phyloP scores from a whole-genome alignment of 2,113 vertebrate genomes.

The Semnornis frantzii region DNA sequence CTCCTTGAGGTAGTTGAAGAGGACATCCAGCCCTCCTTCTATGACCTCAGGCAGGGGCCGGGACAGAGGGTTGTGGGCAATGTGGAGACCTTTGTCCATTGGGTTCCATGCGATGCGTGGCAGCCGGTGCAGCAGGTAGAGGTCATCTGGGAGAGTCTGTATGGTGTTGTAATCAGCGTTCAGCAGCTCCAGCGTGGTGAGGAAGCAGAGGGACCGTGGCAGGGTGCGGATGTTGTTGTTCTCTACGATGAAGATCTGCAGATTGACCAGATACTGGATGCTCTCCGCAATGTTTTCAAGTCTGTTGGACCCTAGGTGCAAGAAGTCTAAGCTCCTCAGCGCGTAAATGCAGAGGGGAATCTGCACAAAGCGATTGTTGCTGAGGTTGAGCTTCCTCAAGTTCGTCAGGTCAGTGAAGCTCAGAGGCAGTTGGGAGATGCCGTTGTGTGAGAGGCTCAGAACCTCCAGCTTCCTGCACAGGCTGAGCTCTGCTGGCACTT shows the following conservation, averaged over 20 bases:
- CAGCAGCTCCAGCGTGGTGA: constrained; percentile 86
- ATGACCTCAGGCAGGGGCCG: constrained; percentile 88
- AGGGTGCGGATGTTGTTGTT: constrained; percentile 86
- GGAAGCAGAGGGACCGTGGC: constrained; percentile 85
- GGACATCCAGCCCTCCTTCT: constrained; percentile 84
- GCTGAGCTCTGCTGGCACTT: constrained; percentile 89
- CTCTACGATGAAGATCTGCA: constrained; percentile 92
- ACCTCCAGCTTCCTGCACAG: constrained; percentile 87
- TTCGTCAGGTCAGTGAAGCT: constrained; percentile 79
- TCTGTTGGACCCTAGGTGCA: constrained; percentile 90
- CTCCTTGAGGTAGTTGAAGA: constrained; percentile 89
- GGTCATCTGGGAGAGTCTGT: constrained; percentile 85
- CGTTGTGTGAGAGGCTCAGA: constrained; percentile 91
- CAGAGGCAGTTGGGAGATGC: constrained; percentile 83
- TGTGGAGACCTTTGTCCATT: constrained; percentile 92
- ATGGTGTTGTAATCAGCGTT: constrained; percentile 90
- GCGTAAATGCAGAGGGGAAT: constrained; percentile 90
- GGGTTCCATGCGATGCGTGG: constrained; percentile 89
- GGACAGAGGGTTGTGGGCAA: constrained; percentile 87
- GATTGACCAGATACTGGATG: constrained; percentile 84
- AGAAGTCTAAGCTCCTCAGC: constrained; percentile 86
- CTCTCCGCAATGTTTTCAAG: constrained; percentile 91
- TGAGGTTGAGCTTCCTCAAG: constrained; percentile 91
- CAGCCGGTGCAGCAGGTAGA: constrained; percentile 83
- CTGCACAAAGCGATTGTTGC: constrained; percentile 87